Conservation (phyloP, 2,888 invertebrate species). For the Drosophila meridionalis region DNA sequence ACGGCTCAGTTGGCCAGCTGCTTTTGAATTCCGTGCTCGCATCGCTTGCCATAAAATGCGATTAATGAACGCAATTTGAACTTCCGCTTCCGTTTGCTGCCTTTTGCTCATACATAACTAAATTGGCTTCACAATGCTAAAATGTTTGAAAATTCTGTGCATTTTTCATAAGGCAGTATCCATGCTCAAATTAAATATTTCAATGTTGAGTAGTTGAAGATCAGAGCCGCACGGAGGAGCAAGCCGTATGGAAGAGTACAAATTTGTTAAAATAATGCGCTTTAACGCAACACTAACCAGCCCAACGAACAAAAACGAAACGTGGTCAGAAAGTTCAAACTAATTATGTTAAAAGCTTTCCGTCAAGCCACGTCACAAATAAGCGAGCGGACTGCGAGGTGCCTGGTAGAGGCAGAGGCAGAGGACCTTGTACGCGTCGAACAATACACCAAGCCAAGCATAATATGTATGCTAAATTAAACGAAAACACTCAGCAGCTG, state of each 20-base stretch:
- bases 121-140: conserved; percentile 10
- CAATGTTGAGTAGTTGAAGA: conserved; percentile 14
- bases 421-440: conserved; percentile 36
- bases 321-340: conserved; percentile 84
- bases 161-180: background rate
- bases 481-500: conserved; percentile 62
- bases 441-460: conserved; percentile 61
- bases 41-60: conserved; percentile 48
- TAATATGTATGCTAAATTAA: conserved; percentile 67
- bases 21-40: conserved; percentile 50
- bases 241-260: conserved; percentile 5
- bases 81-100: conserved; percentile 49
- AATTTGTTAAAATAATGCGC: conserved; percentile 55
- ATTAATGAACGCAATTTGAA: conserved; percentile 56
- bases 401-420: background rate
- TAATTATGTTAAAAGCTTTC: conserved; percentile 85
- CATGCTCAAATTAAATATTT: conserved; percentile 10
- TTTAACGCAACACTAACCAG: conserved; percentile 83
- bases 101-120: conserved; percentile 25
- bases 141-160: conserved; percentile 3
- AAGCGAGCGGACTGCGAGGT: conserved; percentile 44
- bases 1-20: conserved; percentile 18
- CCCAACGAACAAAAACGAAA: conserved; percentile 83
- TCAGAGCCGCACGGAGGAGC: background rate
- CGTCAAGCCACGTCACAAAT: conserved; percentile 61